phyloP scores from a whole-genome alignment of 2,113 vertebrate genomes.

The Spilogale gracilis region DNA sequence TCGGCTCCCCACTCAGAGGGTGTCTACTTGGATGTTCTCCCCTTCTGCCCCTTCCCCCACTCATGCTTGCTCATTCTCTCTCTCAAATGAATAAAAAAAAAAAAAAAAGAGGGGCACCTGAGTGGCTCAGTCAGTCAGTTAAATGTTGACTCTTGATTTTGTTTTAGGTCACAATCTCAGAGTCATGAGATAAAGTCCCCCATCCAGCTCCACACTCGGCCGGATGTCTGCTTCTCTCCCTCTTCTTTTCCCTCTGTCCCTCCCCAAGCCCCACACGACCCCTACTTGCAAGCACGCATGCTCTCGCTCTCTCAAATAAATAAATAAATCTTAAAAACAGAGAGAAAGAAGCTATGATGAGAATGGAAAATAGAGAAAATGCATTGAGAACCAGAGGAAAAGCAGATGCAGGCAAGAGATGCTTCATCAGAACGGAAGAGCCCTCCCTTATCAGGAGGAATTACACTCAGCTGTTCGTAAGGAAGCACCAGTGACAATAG shows the following conservation, averaged over 20 bases:
- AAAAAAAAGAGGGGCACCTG: too few species aligned
- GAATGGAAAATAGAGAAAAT: constrained; percentile 6
- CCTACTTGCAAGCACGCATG: not conserved
- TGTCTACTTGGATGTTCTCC: not conserved
- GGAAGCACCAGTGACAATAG: not conserved
- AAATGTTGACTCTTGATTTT: not conserved
- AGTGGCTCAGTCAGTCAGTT: not conserved
- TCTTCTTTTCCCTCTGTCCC: not conserved
- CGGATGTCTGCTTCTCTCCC: not conserved
- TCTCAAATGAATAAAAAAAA: too few species aligned
- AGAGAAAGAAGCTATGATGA: not conserved
- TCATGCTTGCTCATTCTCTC: too few species aligned
- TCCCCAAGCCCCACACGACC: not conserved
- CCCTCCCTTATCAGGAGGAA: not conserved
- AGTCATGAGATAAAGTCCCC: too few species aligned
- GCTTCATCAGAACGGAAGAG: not conserved
- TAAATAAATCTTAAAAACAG: not conserved
- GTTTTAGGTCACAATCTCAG: not conserved
- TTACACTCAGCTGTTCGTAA: constrained; percentile 47
- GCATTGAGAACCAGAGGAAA: not conserved
- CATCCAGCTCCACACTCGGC: not conserved
- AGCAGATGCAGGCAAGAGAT: not conserved
- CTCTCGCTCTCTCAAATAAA: not conserved
- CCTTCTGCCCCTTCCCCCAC: not conserved
- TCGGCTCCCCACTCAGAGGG: not conserved